A percentile compares a stretch with the other conserved stretches of the same genome.
These are phyloP conservation scores for Apostichopus californicus DNA, from an alignment of 35 echinoderm and acorn worm species.

Conservation along the genomic window DNA sequence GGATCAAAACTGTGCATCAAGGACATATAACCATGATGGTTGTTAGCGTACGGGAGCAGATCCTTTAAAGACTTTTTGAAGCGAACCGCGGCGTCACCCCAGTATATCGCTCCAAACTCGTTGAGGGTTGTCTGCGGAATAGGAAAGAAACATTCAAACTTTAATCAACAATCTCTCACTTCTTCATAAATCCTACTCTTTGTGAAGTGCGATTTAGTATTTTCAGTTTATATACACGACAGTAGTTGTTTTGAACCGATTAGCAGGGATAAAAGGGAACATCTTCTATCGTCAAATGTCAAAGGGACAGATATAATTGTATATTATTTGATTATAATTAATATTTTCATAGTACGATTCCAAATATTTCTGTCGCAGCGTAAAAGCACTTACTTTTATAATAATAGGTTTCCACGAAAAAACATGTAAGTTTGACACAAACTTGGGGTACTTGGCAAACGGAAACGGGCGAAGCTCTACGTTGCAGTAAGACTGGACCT, in stretches of 20 bases:
- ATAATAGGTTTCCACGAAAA: slow-evolving; percentile 74
- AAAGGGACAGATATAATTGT: too few species aligned
- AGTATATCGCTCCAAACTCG: slow-evolving; percentile 85
- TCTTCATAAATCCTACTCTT: too few species aligned
- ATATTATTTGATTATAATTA: too few species aligned
- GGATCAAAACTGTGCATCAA: slow-evolving; percentile 73
- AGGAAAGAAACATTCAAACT: too few species aligned
- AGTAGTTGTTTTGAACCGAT: too few species aligned
- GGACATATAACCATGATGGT: slow-evolving; percentile 74
- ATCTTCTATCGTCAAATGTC: too few species aligned
- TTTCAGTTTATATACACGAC: too few species aligned
- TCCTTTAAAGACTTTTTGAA: slow-evolving; percentile 68
- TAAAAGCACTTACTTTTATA: slow-evolving; percentile 62
- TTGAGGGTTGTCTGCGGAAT: slow-evolving; percentile 61
- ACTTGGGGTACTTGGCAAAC: slow-evolving; percentile 46
- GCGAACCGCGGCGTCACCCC: slow-evolving; percentile 70
- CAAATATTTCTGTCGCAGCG: too few species aligned
- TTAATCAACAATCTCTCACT: too few species aligned
- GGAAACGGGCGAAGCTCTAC: slow-evolving; percentile 65
- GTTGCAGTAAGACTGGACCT: slow-evolving; percentile 68
- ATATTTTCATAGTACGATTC: too few species aligned
- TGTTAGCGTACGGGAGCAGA: slow-evolving; percentile 42
- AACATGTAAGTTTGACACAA: slow-evolving; percentile 54
- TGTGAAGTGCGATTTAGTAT: too few species aligned
- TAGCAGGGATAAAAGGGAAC: too few species aligned